These are phyloP conservation scores for Herminia tarsipennalis DNA, from an alignment of 2,888 invertebrate genomes.

Conservation along the genomic window DNA sequence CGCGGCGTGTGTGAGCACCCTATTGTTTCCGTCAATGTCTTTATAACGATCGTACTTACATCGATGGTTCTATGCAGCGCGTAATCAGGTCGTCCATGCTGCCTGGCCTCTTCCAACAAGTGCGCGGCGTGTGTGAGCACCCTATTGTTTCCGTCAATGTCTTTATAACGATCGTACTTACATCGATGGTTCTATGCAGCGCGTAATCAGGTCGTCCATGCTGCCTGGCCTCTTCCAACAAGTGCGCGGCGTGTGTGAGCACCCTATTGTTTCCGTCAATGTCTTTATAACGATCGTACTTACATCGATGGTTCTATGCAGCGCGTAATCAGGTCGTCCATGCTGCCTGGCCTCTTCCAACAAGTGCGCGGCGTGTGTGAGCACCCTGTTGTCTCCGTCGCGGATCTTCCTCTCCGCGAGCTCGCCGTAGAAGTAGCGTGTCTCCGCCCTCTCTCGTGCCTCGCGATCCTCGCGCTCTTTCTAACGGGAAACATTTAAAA, in stretches of 20 bases:
- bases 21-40: too few species aligned
- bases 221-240: too few species aligned
- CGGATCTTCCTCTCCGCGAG: constrained; percentile 66
- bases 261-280: constrained; percentile 78
- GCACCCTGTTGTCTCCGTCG: constrained; percentile 79
- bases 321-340: constrained; percentile 70
- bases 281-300: too few species aligned
- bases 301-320: constrained; percentile 75
- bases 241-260: too few species aligned
- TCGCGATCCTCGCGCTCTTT: constrained; percentile 70
- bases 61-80: neutral
- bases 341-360: constrained; percentile 69
- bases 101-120: too few species aligned
- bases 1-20: too few species aligned
- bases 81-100: too few species aligned
- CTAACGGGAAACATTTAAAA: constrained; percentile 49
- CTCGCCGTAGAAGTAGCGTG: constrained; percentile 72
- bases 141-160: too few species aligned
- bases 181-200: neutral
- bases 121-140: too few species aligned
- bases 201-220: too few species aligned
- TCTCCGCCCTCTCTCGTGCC: constrained; percentile 58
- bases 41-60: too few species aligned
- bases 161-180: too few species aligned
- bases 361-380: constrained; percentile 78